Evolutionary conservation across 2,888 invertebrate genomes (phyloP).

Genomic region (Hirtodrosophila cameraria): DNA sequence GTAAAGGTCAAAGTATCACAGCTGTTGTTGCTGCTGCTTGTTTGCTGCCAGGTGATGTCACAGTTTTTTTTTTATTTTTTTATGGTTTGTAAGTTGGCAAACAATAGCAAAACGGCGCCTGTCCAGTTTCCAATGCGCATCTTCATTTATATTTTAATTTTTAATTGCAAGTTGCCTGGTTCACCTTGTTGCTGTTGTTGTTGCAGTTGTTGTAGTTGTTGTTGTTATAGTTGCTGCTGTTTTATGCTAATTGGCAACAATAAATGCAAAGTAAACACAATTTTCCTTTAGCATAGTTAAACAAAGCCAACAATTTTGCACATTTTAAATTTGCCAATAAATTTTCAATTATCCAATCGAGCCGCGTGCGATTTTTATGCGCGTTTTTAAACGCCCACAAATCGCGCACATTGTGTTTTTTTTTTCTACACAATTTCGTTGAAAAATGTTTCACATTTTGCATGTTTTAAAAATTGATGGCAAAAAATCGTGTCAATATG

Average conservation of each 20-base stretch:
- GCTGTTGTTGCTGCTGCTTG: constrained; percentile 1
- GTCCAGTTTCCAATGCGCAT: constrained; percentile 43
- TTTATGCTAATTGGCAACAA: constrained; percentile 69
- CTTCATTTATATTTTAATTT: constrained; percentile 59
- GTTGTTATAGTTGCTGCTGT: constrained; percentile 34
- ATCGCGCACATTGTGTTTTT: not conserved
- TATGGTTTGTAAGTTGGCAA: constrained; percentile 48
- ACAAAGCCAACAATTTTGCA: constrained; percentile 52
- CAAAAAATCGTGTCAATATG: constrained; percentile 72
- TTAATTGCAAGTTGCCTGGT: constrained; percentile 48
- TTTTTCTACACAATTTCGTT: constrained; percentile 5
- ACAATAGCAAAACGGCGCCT: constrained; percentile 55
- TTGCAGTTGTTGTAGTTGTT: constrained; percentile 12
- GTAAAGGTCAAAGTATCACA: constrained; percentile 66
- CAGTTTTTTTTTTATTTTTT: constrained; percentile 9
- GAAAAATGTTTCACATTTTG: constrained; percentile 23
- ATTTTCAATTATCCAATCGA: constrained; percentile 51
- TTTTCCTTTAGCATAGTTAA: constrained; percentile 51
- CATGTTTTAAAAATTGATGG: constrained; percentile 56
- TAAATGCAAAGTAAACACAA: constrained; percentile 62
- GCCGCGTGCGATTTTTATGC: constrained; percentile 19
- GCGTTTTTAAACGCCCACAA: constrained; percentile 37
- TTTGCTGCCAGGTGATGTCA: constrained; percentile 52
- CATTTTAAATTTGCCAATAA: constrained; percentile 64
- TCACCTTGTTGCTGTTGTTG: constrained; percentile 53